phyloP scores from a whole-genome alignment of 2,888 invertebrate species.

The Gari tellinella region DNA sequence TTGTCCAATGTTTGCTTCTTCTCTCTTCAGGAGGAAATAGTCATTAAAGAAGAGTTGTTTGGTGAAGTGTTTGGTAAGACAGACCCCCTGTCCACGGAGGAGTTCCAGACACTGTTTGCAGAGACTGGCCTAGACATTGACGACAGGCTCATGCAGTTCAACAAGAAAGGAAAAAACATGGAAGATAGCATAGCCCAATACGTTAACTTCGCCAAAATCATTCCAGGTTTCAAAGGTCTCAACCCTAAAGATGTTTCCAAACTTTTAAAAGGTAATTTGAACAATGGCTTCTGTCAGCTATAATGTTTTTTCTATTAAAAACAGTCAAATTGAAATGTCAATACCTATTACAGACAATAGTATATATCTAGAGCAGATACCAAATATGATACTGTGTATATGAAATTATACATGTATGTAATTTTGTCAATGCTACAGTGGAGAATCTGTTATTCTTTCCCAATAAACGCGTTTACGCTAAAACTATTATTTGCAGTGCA shows the following conservation, averaged over 20 bases:
- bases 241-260: constrained; percentile 62
- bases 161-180: constrained; percentile 55
- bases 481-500: too few species aligned
- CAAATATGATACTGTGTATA: too few species aligned
- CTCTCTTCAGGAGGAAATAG: constrained; percentile 48
- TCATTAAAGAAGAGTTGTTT: constrained; percentile 53
- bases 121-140: constrained; percentile 68
- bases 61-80: constrained; percentile 54
- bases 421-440: too few species aligned
- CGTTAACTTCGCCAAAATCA: constrained; percentile 64
- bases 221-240: constrained; percentile 65
- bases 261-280: constrained; percentile 62
- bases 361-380: too few species aligned
- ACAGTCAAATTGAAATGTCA: too few species aligned
- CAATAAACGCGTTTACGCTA: too few species aligned
- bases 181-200: constrained; percentile 63
- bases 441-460: too few species aligned
- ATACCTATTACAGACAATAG: too few species aligned
- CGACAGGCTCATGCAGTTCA: constrained; percentile 55
- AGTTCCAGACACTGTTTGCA: constrained; percentile 61
- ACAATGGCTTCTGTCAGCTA: not conserved
- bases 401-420: too few species aligned
- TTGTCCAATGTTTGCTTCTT: not conserved
- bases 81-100: constrained; percentile 48
- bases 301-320: not conserved